Evolutionary conservation across 2,797 vertebrate species (phyloP).

Genomic region (Lophotriccus pileatus): DNA sequence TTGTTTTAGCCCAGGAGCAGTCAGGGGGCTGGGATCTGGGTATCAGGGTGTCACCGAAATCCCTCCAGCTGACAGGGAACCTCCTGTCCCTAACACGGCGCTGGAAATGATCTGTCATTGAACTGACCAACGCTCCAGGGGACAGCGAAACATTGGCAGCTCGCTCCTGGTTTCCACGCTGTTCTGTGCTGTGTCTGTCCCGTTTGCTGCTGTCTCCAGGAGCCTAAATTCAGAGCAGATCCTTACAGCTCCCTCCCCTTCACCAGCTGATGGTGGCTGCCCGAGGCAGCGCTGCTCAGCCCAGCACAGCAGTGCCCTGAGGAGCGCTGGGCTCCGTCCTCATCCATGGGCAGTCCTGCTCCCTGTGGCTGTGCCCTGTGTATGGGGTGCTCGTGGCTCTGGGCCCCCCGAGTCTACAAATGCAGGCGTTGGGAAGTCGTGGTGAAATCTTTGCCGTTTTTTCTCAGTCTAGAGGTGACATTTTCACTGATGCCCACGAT

Average conservation of each 20-base stretch:
- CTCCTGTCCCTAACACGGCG: accelerated
- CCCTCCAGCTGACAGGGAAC: neutral
- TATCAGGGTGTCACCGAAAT: neutral
- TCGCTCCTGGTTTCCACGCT: neutral
- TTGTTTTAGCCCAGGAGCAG: neutral
- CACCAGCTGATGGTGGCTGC: neutral
- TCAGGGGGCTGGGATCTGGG: neutral
- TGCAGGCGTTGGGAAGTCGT: accelerated
- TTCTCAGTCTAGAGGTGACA: neutral
- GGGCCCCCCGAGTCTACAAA: neutral
- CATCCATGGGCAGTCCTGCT: neutral
- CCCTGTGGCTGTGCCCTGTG: accelerated
- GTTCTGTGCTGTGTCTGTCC: neutral
- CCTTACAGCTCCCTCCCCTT: neutral
- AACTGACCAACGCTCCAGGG: neutral
- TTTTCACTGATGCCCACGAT: neutral
- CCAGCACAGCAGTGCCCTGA: neutral
- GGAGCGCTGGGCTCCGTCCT: neutral
- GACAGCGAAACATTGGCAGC: neutral
- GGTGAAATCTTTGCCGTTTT: neutral
- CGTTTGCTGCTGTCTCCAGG: neutral
- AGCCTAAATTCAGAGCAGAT: neutral
- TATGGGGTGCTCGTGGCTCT: accelerated
- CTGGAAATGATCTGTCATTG: neutral
- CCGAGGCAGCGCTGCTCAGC: neutral